These are phyloP conservation scores for Tragulus kanchil DNA, from an alignment of 2,113 vertebrate species.

Conservation along the genomic window DNA sequence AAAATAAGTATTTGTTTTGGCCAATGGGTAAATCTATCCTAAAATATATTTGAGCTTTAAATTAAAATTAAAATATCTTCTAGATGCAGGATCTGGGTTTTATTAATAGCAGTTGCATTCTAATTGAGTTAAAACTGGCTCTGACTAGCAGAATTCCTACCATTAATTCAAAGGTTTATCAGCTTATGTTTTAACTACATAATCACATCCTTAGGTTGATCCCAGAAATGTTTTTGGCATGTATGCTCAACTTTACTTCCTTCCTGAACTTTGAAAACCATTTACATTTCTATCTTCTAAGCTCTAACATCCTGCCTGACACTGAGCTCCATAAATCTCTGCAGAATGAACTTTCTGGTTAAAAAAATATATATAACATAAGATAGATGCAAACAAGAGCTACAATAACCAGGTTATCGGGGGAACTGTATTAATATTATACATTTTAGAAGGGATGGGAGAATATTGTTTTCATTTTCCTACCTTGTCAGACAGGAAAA, in stretches of 20 bases:
- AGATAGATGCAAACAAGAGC: background rate
- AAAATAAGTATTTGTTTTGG: background rate
- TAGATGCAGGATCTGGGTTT: constrained; percentile 33
- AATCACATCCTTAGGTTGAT: constrained; percentile 36
- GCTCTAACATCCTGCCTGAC: constrained; percentile 8
- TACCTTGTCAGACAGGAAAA: background rate
- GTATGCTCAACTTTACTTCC: constrained; percentile 48
- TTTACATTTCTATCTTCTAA: constrained; percentile 57
- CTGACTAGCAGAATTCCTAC: background rate
- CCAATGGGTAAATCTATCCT: background rate
- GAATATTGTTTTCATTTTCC: constrained; percentile 9
- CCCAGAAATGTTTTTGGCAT: constrained; percentile 47
- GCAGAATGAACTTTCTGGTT: background rate
- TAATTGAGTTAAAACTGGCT: background rate
- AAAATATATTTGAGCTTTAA: constrained; percentile 36
- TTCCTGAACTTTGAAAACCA: constrained; percentile 61
- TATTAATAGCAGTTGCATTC: constrained; percentile 33
- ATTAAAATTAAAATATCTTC: constrained; percentile 27
- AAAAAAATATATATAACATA: background rate
- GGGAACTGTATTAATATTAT: background rate
- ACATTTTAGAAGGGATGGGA: background rate
- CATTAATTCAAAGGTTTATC: constrained; percentile 58
- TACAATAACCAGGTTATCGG: background rate
- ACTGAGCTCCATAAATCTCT: constrained; percentile 32
- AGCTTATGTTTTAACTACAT: constrained; percentile 56